Base-by-base conservation (phyloP, 2,797 vertebrate genomes). In the Streptopelia turtur region DNA sequence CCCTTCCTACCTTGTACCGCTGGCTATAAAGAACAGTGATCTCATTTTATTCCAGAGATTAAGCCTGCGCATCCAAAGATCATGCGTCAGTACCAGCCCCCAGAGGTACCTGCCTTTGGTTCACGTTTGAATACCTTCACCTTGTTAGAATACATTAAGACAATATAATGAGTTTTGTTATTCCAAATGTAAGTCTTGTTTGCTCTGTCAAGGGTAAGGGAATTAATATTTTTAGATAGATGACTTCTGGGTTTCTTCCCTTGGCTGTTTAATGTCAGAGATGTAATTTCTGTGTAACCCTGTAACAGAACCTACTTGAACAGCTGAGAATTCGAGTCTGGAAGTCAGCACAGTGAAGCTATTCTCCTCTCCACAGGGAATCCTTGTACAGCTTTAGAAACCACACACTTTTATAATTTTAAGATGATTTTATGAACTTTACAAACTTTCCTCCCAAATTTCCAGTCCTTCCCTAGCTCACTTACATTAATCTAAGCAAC, bases 171-270 rank as follows among this genome's bases (percentile, higher is more conserved):
- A 96, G 94, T 84, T 94, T 78, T 96, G 87, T 88, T 93, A 75
- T 95, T 97, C 90, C 95, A 95, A 91, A 96, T 81, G 66, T 80
- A 55, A 68, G 70, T 30, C 92, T 88, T 95, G 82, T 96, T 97
- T 97, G 95, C 95, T 95, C 84, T 77, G 95, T 84, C 93, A 66
- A 83, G 94, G 94, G 81, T 81, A 92, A 95, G 95, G 90, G 96
- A 96, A 97, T 96, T 87, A 65, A 74, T 91, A 88, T 64, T 95
- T 96, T 97, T 53, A 90, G 72, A 93, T 25, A 50, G 76, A 86
- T 82, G 59, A 53, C 47, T 92, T 95, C 39, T 11, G 74, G 68
- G 59, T 33, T 95, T 69, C 31, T 22, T 96, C 89, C n/a, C 86
- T 16, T 25, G 90, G 90, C 47, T 68, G 65, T 91, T 78, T 61